These are phyloP conservation scores for Passer montanus DNA, from an alignment of 2,113 vertebrate species.

Conservation along the genomic window DNA sequence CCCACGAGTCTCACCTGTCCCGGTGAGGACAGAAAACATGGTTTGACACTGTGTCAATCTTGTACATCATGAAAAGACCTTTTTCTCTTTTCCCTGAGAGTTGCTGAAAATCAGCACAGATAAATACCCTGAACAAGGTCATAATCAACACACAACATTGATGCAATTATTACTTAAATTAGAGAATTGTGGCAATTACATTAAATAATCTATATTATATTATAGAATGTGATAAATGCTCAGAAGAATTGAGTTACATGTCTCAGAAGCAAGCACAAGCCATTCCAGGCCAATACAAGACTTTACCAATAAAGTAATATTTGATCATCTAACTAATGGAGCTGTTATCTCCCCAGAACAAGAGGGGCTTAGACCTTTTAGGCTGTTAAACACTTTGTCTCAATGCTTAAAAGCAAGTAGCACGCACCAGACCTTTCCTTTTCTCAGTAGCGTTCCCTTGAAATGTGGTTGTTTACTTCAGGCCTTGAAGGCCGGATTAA, in stretches of 20 bases:
- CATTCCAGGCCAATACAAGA: background rate
- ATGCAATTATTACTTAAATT: background rate
- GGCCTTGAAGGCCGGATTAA: background rate
- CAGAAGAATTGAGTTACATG: background rate
- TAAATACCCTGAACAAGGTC: background rate
- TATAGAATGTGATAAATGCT: background rate
- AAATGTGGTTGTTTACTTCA: constrained; percentile 2
- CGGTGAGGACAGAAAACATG: background rate
- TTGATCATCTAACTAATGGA: background rate
- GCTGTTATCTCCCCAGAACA: background rate
- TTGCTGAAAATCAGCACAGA: background rate
- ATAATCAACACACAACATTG: background rate
- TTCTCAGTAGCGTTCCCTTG: background rate
- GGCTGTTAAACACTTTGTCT: background rate
- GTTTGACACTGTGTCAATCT: background rate
- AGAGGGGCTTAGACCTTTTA: background rate
- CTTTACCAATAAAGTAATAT: background rate
- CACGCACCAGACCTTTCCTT: background rate
- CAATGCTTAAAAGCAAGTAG: background rate
- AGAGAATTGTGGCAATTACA: background rate
- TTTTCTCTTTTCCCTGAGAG: background rate
- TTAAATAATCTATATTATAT: background rate
- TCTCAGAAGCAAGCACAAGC: background rate
- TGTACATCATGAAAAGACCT: background rate
- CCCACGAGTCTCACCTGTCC: background rate